These are phyloP conservation scores for Argyrosomus japonicus DNA, from an alignment of 2,113 vertebrate species.

Conservation along the genomic window DNA sequence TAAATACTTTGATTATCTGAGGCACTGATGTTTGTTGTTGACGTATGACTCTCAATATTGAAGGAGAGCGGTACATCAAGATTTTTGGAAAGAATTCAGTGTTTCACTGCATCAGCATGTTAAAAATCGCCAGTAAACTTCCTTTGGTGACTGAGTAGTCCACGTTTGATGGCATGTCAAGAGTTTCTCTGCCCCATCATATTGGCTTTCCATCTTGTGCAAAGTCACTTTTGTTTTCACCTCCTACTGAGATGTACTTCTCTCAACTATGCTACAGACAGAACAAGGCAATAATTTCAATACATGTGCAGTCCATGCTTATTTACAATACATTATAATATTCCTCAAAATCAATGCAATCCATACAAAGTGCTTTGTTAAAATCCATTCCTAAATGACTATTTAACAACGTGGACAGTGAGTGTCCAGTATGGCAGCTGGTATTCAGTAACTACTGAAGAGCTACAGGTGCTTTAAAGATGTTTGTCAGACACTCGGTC, in stretches of 20 bases:
- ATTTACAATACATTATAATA: slow-evolving; percentile 77
- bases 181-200: slow-evolving; percentile 32
- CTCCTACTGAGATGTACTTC: slow-evolving; percentile 50
- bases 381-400: slow-evolving; percentile 79
- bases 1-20: slow-evolving; percentile 80
- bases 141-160: slow-evolving; percentile 71
- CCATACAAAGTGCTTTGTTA: slow-evolving; percentile 84
- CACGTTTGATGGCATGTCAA: slow-evolving; percentile 41
- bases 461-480: slow-evolving; percentile 68
- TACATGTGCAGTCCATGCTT: slow-evolving; percentile 79
- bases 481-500: slow-evolving; percentile 47
- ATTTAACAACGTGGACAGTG: slow-evolving; percentile 73
- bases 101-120: slow-evolving; percentile 82
- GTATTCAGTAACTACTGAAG: slow-evolving; percentile 63
- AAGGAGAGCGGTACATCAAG: slow-evolving; percentile 67
- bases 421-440: slow-evolving; percentile 74
- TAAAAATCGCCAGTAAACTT: slow-evolving; percentile 72
- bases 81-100: slow-evolving; percentile 62
- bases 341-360: slow-evolving; percentile 73
- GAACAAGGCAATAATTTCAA: slow-evolving; percentile 75
- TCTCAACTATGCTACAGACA: slow-evolving; percentile 76
- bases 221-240: slow-evolving; percentile 65
- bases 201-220: slow-evolving; percentile 65
- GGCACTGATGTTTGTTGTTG: slow-evolving; percentile 81
- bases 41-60: slow-evolving; percentile 67